Evolutionary conservation across 2,888 invertebrate genomes (phyloP).

Genomic region (Carterocephalus palaemon): DNA sequence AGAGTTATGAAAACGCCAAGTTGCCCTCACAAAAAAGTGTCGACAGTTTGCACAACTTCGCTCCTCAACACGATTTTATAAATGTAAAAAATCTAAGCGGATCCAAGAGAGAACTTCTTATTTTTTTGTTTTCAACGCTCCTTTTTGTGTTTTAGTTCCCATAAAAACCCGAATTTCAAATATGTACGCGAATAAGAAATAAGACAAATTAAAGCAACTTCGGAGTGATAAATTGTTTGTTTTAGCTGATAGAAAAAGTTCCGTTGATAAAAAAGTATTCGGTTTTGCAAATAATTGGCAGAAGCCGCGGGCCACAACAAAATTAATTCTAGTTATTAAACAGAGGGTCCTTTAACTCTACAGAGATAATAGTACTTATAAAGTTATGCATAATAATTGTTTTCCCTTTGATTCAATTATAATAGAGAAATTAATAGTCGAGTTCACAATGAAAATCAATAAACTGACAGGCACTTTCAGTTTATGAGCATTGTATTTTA

Average conservation of each 20-base stretch:
- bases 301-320: conserved; percentile 6
- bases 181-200: conserved; percentile 29
- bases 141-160: conserved; percentile 44
- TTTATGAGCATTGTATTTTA: no score
- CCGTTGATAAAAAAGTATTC: conserved; percentile 8
- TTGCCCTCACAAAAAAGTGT: conserved; percentile 60
- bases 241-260: conserved; percentile 31
- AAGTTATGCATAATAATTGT: conserved; percentile 71
- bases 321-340: conserved; percentile 21
- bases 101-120: conserved; percentile 54
- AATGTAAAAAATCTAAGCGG: conserved; percentile 64
- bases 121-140: conserved; percentile 41
- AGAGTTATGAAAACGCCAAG: conserved; percentile 72
- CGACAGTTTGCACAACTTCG: conserved; percentile 58
- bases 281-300: conserved; percentile 17
- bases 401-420: conserved; percentile 62
- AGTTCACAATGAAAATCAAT: conserved; percentile 33
- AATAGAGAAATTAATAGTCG: conserved; percentile 54
- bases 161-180: conserved; percentile 26
- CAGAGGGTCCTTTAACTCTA: conserved; percentile 49
- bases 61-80: conserved; percentile 62
- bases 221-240: conserved; percentile 31
- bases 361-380: conserved; percentile 49
- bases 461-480: no score
- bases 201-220: conserved; percentile 32